A percentile compares a stretch with the other conserved stretches of the same genome.
Conservation (phyloP, 2,113 vertebrate genomes). For the Athene noctua region DNA sequence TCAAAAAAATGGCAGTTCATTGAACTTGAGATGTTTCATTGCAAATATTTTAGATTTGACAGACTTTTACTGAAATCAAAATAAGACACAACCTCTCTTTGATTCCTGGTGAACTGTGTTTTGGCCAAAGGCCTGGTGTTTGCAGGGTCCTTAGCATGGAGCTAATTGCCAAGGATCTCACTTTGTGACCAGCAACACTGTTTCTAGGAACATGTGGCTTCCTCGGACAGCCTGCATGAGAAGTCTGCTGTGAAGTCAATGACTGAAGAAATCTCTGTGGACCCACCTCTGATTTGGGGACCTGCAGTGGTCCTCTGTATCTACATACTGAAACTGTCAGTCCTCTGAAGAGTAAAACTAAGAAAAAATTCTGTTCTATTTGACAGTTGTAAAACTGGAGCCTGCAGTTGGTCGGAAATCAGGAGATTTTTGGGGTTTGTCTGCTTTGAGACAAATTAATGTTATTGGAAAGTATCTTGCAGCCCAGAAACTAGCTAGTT, state of each 20-base stretch:
- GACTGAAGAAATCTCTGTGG: background rate
- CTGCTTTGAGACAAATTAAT: background rate
- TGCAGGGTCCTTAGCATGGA: accelerated
- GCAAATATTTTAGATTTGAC: background rate
- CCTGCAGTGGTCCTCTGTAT: background rate
- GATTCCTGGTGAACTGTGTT: background rate
- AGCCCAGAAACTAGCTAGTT: background rate
- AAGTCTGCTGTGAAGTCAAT: background rate
- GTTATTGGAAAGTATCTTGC: background rate
- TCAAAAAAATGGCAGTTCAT: background rate
- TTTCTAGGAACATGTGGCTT: background rate
- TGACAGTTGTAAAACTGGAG: background rate
- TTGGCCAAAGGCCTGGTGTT: background rate
- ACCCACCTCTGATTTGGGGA: background rate
- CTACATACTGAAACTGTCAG: background rate
- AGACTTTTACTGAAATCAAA: background rate
- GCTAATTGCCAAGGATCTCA: background rate
- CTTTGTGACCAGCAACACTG: background rate
- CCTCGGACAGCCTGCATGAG: background rate
- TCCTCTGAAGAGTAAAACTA: background rate
- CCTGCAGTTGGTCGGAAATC: background rate
- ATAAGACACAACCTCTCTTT: background rate
- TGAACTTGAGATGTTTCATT: background rate
- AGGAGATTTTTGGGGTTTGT: background rate
- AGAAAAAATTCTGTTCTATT: accelerated